Evolutionary conservation across 2,888 invertebrate species (phyloP), one percentile per base, ranked within the genome.

Genomic region (Blera fallax): DNA sequence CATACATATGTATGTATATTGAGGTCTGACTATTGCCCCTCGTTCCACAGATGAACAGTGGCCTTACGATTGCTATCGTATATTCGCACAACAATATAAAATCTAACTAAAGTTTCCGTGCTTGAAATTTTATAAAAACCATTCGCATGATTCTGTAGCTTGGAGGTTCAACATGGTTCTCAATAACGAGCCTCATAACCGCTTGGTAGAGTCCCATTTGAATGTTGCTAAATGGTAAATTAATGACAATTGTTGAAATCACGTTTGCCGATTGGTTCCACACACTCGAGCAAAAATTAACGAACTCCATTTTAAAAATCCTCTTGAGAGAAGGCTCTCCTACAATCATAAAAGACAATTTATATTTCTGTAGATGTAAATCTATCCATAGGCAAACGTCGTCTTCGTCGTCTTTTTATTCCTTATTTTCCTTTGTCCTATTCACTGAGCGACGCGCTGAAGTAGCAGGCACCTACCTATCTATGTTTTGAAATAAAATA

Each of bases 401-500:
- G 21, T n/a, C 43, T 18, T 32, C 56, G 14, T 29, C 34, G 10
- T 43, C 45, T 11, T 52, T 16, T 29, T 34, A 48, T 58, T 34
- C 56, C 54, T 60, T 50, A 32, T 60, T 34, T 69, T 11, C 34
- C 48, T 54, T 52, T 45, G 58, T 78, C 67, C 48, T 58, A 67
- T 60, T 65, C 50, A 54, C 34, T 56, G 11, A 24, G 16, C 11
- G 37, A 32, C 16, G 11, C 8, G 8, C 56, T 67, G 21, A 58
- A 82, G 77, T 65, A 72, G 64, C 37, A 79, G 70, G 43, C 54
- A 83, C 48, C 67, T 78, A 62, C 54, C 67, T 73, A 73, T 62
- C 54, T 67, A 43, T 90, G 88, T 91, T 91, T 91, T 90, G 90
- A 91, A 90, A 91, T 89, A 91, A 91, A 91, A 91, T 91, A 91